Conservation (phyloP, 2,888 invertebrate genomes). For the Lissonota sp. region DNA sequence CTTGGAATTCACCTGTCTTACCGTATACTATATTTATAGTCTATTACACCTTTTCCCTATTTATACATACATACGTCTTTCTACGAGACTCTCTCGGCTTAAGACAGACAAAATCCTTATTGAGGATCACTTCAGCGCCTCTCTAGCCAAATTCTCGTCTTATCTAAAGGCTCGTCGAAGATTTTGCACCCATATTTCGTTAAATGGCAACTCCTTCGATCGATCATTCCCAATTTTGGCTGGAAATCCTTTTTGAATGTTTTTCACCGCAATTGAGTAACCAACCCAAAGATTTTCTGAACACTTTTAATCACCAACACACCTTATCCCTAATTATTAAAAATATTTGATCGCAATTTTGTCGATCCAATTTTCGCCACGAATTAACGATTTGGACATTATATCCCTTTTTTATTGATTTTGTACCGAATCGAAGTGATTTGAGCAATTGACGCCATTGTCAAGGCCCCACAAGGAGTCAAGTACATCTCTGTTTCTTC, state of each 20-base stretch:
- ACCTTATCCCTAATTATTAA: too few species aligned
- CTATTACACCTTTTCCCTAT: conserved; percentile 43
- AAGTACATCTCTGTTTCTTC: conserved; percentile 55
- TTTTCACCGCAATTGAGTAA: too few species aligned
- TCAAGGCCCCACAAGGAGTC: conserved; percentile 74
- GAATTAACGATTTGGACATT: neutral
- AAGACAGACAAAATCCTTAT: conserved; percentile 55
- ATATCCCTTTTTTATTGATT: neutral
- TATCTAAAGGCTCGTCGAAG: conserved; percentile 40
- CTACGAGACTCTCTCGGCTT: conserved; percentile 25
- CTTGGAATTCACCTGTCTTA: conserved; percentile 74
- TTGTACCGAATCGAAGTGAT: conserved; percentile 5
- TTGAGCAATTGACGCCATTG: neutral
- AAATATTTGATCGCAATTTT: too few species aligned
- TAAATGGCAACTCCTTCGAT: neutral
- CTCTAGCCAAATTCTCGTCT: conserved; percentile 14
- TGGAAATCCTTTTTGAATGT: too few species aligned
- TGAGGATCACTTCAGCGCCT: conserved; percentile 47
- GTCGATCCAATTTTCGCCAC: neutral
- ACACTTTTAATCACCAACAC: too few species aligned
- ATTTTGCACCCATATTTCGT: conserved; percentile 6
- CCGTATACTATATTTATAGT: conserved; percentile 62
- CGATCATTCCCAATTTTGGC: too few species aligned
- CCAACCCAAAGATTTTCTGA: too few species aligned
- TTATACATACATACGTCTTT: neutral